Evolutionary conservation across 2,113 vertebrate species (phyloP).

Genomic region (Arizona elegans): DNA sequence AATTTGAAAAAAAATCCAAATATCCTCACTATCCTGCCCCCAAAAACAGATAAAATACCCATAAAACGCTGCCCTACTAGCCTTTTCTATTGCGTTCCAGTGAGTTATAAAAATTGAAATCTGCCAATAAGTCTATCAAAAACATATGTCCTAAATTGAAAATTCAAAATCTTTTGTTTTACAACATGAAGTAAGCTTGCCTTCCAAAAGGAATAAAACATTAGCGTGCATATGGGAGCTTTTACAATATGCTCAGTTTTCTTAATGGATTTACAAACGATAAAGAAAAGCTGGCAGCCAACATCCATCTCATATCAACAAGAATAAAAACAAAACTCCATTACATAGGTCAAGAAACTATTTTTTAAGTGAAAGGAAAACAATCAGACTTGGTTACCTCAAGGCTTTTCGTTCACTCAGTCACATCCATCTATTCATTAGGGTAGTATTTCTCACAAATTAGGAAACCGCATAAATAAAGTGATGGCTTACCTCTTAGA

Average conservation of each 20-base stretch:
- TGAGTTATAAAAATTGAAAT: background rate
- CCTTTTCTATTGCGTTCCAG: background rate
- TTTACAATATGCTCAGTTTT: background rate
- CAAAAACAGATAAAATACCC: background rate
- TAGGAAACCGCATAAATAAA: slow-evolving; percentile 5
- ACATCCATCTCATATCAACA: slow-evolving; percentile 6
- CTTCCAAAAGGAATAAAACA: background rate
- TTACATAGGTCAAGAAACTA: slow-evolving; percentile 26
- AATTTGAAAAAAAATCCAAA: background rate
- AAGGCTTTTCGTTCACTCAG: background rate
- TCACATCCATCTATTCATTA: background rate
- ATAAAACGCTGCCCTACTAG: background rate
- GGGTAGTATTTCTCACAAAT: background rate
- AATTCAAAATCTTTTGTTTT: background rate
- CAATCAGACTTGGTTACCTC: background rate
- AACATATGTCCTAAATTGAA: background rate
- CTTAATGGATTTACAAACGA: background rate
- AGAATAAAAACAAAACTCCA: background rate
- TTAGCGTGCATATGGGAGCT: background rate
- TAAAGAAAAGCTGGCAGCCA: background rate
- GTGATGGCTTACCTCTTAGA: background rate
- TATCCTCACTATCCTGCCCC: background rate
- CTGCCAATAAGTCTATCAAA: background rate
- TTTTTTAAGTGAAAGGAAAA: slow-evolving; percentile 15
- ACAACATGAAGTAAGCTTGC: background rate